These are phyloP conservation scores for Callocephalon fimbriatum DNA, from an alignment of 2,113 vertebrate genomes.

Conservation along the genomic window DNA sequence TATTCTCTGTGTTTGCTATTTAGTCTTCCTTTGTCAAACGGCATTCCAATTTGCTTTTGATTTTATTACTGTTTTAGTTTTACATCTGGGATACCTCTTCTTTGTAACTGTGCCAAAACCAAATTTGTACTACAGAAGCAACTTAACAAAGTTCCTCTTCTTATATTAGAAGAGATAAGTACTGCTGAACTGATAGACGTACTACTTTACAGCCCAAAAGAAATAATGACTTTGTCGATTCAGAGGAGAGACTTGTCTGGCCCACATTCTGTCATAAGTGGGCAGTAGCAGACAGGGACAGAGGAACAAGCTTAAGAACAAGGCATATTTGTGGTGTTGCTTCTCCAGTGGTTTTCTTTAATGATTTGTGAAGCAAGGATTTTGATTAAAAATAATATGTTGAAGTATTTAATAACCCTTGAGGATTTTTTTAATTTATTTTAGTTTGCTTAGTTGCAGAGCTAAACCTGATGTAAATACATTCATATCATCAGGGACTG, in stretches of 20 bases:
- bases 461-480: neutral
- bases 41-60: neutral
- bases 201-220: neutral
- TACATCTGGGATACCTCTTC: neutral
- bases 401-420: neutral
- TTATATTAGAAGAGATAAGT: neutral
- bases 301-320: neutral
- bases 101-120: neutral
- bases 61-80: neutral
- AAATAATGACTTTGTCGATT: neutral
- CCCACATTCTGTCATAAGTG: neutral
- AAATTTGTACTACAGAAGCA: neutral
- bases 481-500: neutral
- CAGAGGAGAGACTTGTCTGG: fast-evolving
- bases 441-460: neutral
- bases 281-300: neutral
- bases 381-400: neutral
- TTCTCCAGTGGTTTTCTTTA: neutral
- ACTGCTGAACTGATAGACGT: neutral
- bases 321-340: neutral
- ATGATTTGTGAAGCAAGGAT: neutral
- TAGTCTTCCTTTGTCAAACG: neutral
- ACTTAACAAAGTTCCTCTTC: neutral
- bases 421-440: neutral
- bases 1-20: neutral